These are phyloP conservation scores for Magallana nippona DNA, from an alignment of 2,888 invertebrate genomes.

Conservation along the genomic window DNA sequence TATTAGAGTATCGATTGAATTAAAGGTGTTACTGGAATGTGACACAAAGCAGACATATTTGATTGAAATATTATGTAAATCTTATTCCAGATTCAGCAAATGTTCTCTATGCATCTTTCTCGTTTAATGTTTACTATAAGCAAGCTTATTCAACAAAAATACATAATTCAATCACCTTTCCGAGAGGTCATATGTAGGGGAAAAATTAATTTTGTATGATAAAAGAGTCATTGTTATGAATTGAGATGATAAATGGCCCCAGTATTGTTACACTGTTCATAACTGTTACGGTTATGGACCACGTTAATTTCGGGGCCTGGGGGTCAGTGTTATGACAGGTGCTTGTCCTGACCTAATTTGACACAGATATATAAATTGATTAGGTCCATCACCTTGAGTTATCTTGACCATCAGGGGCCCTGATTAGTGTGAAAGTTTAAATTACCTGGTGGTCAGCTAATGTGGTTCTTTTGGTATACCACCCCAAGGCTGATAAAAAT, in stretches of 20 bases:
- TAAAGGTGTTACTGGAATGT: neutral
- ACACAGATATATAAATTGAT: neutral
- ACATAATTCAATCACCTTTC: too few species aligned
- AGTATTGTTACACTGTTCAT: too few species aligned
- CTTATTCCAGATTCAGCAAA: neutral
- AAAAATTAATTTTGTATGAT: too few species aligned
- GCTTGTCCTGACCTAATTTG: conserved; percentile 5
- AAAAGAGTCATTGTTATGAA: too few species aligned
- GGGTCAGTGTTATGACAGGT: conserved; percentile 1
- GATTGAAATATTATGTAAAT: neutral
- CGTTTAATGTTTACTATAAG: too few species aligned
- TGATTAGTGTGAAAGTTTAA: neutral
- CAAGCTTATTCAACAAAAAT: too few species aligned
- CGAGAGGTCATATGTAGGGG: too few species aligned
- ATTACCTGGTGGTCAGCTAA: neutral
- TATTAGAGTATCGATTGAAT: neutral
- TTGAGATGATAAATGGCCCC: too few species aligned
- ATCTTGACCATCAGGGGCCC: neutral
- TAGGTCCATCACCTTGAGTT: neutral
- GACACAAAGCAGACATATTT: neutral
- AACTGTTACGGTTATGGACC: too few species aligned
- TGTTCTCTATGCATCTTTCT: too few species aligned
- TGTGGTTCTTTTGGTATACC: neutral
- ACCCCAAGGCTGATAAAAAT: neutral
- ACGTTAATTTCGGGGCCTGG: neutral